A percentile compares a stretch with the other conserved stretches of the same genome.
Conservation (phyloP, 2,113 vertebrate species). For the Sarotherodon lohbergeri region DNA sequence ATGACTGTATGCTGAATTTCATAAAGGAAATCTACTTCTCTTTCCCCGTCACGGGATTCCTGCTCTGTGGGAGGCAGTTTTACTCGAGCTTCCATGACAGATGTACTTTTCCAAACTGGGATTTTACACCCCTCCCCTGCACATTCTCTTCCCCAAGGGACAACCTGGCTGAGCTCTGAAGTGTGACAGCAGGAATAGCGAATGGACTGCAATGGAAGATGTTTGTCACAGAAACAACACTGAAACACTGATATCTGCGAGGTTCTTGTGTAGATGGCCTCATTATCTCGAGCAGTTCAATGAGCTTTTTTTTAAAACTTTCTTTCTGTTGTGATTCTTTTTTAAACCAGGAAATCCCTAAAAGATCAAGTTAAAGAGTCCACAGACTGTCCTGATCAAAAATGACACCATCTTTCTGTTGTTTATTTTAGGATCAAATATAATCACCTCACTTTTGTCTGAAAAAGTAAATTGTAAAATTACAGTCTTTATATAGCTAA, state of each 20-base stretch:
- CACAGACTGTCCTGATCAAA: neutral
- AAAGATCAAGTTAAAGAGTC: neutral
- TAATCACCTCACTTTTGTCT: neutral
- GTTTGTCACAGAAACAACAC: neutral
- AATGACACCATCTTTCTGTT: neutral
- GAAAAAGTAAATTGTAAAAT: neutral
- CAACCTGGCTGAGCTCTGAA: neutral
- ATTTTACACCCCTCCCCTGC: neutral
- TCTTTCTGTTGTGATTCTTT: neutral
- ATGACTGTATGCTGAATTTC: neutral
- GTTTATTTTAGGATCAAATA: neutral
- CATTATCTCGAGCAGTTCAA: neutral
- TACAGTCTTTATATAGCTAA: neutral
- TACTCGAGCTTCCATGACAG: neutral
- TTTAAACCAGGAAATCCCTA: neutral
- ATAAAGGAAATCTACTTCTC: neutral
- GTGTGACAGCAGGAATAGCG: conserved; percentile 13
- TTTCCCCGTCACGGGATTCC: neutral
- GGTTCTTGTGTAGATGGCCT: neutral
- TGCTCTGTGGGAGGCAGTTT: neutral
- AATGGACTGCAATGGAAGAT: neutral
- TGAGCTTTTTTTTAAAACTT: neutral
- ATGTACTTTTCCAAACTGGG: neutral
- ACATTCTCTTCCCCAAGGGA: neutral
- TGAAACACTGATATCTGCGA: neutral